phyloP scores from a whole-genome alignment of 1,140 invertebrate species.

The Anoplophora glabripennis region DNA sequence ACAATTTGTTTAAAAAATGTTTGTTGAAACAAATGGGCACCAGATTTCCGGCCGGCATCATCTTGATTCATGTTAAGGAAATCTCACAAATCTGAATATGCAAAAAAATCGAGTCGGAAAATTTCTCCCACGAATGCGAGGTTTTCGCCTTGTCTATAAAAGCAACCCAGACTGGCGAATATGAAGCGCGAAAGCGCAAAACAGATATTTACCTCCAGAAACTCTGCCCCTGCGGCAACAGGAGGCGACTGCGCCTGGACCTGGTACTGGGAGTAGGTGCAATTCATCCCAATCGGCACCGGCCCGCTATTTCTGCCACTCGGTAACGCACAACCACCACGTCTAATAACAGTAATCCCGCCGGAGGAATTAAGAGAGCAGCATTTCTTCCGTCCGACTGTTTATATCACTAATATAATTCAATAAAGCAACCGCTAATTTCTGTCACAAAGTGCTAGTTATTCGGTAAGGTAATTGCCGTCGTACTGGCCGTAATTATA shows the following conservation, averaged over 20 bases:
- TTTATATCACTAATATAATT: constrained; percentile 32
- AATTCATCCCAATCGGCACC: constrained; percentile 39
- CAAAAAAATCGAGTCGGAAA: too few species aligned
- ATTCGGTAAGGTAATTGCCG: constrained; percentile 36
- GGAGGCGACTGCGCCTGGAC: constrained; percentile 43
- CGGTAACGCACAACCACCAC: background rate
- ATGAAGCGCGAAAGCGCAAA: background rate
- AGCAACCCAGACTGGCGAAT: too few species aligned
- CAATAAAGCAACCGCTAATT: constrained; percentile 36
- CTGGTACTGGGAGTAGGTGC: constrained; percentile 44
- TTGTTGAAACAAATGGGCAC: too few species aligned
- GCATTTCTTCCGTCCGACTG: constrained; percentile 19
- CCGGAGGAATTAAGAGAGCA: constrained; percentile 9
- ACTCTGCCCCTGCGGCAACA: constrained; percentile 43
- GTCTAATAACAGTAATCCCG: constrained; percentile 1
- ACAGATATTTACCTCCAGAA: constrained; percentile 41
- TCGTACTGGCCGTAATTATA: constrained; percentile 25
- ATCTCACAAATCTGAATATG: too few species aligned
- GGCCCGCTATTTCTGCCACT: background rate
- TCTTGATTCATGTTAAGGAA: too few species aligned
- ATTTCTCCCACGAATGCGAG: too few species aligned
- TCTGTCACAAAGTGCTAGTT: constrained; percentile 36
- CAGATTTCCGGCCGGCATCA: too few species aligned
- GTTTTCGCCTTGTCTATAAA: too few species aligned
- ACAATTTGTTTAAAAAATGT: too few species aligned